Percentiles rank a stretch among this genome's conserved stretches.
These are phyloP conservation scores for Hyperoplus lanceolatus DNA, from an alignment of 2,797 vertebrate genomes.

Conservation along the genomic window DNA sequence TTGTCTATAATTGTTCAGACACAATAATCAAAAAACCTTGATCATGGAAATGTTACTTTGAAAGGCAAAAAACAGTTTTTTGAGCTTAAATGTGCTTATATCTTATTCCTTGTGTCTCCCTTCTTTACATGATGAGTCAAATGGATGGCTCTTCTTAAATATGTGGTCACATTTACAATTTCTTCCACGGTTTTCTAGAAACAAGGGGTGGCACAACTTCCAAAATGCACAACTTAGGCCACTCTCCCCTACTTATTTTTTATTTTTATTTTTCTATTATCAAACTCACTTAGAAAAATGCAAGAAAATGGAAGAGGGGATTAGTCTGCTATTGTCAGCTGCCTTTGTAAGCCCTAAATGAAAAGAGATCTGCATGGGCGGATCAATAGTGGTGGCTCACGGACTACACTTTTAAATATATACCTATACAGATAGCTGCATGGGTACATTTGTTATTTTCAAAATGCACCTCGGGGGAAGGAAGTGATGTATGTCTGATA, in stretches of 20 bases:
- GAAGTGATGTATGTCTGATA: constrained; percentile 52
- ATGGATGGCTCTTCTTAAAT: too few relatives aligned
- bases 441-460: constrained; percentile 59
- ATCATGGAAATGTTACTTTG: too few relatives aligned
- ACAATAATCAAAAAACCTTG: too few relatives aligned
- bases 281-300: constrained; percentile 36
- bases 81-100: too few relatives aligned
- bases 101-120: too few relatives aligned
- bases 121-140: too few relatives aligned
- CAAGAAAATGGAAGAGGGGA: constrained; percentile 57
- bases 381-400: constrained; percentile 61
- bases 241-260: background rate
- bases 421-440: constrained; percentile 28
- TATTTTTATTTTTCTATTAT: constrained; percentile 23
- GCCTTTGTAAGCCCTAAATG: constrained; percentile 55
- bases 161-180: too few relatives aligned
- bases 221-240: too few relatives aligned
- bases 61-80: too few relatives aligned
- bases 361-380: constrained; percentile 59
- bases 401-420: constrained; percentile 60
- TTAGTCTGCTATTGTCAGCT: constrained; percentile 64
- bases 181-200: too few relatives aligned
- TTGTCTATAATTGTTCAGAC: too few relatives aligned
- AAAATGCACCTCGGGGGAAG: constrained; percentile 40
- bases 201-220: too few relatives aligned